phyloP scores from a whole-genome alignment of 2,797 vertebrate species.

The Enteromius viviparus region DNA sequence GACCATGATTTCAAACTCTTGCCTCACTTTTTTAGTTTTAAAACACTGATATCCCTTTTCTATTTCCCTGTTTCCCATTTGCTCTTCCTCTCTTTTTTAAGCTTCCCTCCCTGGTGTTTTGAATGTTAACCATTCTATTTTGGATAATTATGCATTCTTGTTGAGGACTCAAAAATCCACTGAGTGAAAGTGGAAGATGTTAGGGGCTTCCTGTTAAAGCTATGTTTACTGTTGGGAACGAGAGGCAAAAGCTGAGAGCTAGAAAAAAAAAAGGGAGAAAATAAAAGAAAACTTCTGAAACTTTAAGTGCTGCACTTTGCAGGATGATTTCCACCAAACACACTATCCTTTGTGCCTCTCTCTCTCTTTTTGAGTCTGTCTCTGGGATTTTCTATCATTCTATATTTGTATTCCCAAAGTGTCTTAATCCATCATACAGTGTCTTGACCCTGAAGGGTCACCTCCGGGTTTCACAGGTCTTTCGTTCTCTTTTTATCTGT shows the following conservation, averaged over 20 bases:
- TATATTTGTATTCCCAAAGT: slow-evolving; percentile 31
- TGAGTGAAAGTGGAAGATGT: slow-evolving; percentile 15
- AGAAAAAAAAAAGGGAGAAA: not conserved
- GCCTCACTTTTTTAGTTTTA: slow-evolving; percentile 25
- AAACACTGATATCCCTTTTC: slow-evolving; percentile 23
- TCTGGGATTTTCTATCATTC: slow-evolving; percentile 24
- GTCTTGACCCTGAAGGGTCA: slow-evolving; percentile 30
- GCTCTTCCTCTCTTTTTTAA: slow-evolving; percentile 1
- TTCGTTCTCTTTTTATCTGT: slow-evolving; percentile 28
- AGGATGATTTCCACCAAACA: not conserved
- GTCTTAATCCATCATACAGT: slow-evolving; percentile 24
- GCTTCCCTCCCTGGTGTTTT: slow-evolving; percentile 19
- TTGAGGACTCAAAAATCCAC: slow-evolving; percentile 9
- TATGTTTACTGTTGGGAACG: slow-evolving; percentile 5
- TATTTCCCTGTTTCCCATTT: not conserved
- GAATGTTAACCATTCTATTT: not conserved
- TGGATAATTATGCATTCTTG: slow-evolving; percentile 26
- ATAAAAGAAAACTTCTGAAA: not conserved
- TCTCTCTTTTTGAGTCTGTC: slow-evolving; percentile 1
- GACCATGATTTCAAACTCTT: slow-evolving; percentile 31
- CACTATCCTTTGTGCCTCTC: not conserved
- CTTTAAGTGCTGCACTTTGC: not conserved
- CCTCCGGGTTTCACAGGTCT: slow-evolving; percentile 13
- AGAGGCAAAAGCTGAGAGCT: not conserved
- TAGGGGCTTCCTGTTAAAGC: not conserved